A percentile compares a stretch with the other conserved stretches of the same genome.
Evolutionary conservation across 2,888 invertebrate genomes (phyloP).

Genomic region (Sisyra nigra): DNA sequence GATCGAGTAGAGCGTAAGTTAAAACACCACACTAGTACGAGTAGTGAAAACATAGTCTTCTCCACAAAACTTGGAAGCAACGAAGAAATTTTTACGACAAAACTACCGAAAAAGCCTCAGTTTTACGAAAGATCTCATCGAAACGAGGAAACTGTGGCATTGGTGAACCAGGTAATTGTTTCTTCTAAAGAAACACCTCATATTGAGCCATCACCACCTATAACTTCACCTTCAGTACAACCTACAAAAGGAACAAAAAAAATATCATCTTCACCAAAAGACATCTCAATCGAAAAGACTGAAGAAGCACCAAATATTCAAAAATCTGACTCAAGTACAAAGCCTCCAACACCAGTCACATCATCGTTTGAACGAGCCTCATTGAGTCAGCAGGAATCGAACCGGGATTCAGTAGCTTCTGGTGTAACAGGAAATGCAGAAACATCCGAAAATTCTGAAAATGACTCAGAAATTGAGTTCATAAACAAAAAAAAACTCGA

Average conservation of each 20-base stretch:
- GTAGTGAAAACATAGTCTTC: slow-evolving; percentile 38
- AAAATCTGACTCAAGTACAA: too few species aligned
- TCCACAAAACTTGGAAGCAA: slow-evolving; percentile 50
- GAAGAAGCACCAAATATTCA: too few species aligned
- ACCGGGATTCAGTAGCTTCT: slow-evolving; percentile 13
- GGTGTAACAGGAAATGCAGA: slow-evolving; percentile 23
- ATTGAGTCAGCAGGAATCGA: slow-evolving; percentile 9
- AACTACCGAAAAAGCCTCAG: slow-evolving; percentile 21
- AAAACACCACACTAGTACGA: slow-evolving; percentile 24
- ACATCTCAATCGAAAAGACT: not conserved
- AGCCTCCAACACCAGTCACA: not conserved
- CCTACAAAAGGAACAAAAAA: not conserved
- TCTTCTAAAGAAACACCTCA: not conserved
- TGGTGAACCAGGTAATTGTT: not conserved
- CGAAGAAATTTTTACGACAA: slow-evolving; percentile 47
- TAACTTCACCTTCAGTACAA: not conserved
- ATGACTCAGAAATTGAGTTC: slow-evolving; percentile 44
- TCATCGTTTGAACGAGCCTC: not conserved
- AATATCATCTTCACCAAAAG: not conserved
- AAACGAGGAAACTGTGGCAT: not conserved
- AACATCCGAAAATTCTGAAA: slow-evolving; percentile 50
- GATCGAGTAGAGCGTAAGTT: slow-evolving; percentile 12
- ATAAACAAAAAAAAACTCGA: slow-evolving; percentile 23
- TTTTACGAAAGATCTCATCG: not conserved
- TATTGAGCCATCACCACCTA: not conserved